A percentile compares a stretch with the other conserved stretches of the same genome.
These are phyloP conservation scores for Galagoides demidoff DNA, from an alignment of 2,797 vertebrate genomes.

Conservation along the genomic window DNA sequence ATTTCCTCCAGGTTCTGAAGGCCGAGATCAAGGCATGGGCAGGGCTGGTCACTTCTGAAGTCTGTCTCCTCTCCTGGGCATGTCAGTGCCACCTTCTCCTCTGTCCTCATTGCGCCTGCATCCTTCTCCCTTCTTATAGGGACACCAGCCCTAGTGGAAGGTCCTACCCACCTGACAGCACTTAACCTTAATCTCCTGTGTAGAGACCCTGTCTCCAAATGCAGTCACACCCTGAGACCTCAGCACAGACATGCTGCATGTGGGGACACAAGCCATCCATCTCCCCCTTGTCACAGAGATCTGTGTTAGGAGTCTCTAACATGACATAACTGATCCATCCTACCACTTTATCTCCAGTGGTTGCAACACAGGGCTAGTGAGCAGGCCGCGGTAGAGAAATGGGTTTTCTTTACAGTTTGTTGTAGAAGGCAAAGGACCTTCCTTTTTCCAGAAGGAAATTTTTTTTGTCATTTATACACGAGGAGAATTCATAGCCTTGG, in stretches of 20 bases:
- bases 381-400: neutral
- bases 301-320: neutral
- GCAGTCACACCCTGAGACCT: neutral
- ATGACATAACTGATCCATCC: too few relatives aligned
- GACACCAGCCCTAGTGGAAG: neutral
- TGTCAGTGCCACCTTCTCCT: neutral
- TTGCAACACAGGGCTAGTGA: rapidly evolving
- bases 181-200: neutral
- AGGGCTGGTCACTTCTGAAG: neutral
- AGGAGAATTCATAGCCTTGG: neutral
- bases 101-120: neutral
- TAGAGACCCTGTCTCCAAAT: neutral
- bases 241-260: rapidly evolving
- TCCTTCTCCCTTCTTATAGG: neutral
- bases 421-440: neutral
- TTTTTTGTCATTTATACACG: neutral
- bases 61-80: neutral
- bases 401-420: rapidly evolving
- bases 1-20: neutral
- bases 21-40: too few relatives aligned
- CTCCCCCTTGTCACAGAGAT: neutral
- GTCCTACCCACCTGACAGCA: neutral
- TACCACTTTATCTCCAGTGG: rapidly evolving
- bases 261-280: neutral
- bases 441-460: rapidly evolving